Percentiles rank a stretch among this genome's conserved stretches.
phyloP scores from a whole-genome alignment of 2,888 invertebrate species.

The Tenthredo notha region DNA sequence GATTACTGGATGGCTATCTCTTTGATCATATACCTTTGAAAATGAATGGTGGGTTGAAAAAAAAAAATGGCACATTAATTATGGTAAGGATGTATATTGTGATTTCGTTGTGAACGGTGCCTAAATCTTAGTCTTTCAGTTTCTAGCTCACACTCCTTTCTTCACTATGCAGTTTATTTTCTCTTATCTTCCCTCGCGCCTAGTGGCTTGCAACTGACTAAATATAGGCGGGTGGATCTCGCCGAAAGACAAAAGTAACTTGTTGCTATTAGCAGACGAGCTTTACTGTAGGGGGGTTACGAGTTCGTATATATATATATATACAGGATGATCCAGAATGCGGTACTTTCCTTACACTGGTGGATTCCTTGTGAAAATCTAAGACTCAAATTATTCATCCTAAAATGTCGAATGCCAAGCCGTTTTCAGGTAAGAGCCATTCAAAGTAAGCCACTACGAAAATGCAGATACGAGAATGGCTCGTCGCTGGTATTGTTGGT shows the following conservation, averaged over 20 bases:
- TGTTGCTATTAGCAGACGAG: slow-evolving; percentile 62
- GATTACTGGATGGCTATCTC: background rate
- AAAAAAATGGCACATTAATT: background rate
- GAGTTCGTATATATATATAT: background rate
- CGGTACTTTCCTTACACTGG: too few relatives aligned
- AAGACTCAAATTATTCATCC: too few relatives aligned
- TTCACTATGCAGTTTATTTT: slow-evolving; percentile 51
- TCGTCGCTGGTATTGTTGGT: too few relatives aligned
- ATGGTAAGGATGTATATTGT: background rate
- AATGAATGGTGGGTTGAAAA: background rate
- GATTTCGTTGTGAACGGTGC: background rate
- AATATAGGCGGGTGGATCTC: slow-evolving; percentile 57
- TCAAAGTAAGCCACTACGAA: too few relatives aligned
- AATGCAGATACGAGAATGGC: too few relatives aligned
- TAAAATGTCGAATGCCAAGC: too few relatives aligned
- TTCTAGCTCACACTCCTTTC: slow-evolving; percentile 28
- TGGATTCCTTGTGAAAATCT: too few relatives aligned
- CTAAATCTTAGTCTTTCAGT: slow-evolving; percentile 19
- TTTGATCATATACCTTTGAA: background rate
- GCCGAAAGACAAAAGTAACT: slow-evolving; percentile 69
- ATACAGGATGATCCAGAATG: too few relatives aligned
- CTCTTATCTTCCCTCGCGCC: slow-evolving; percentile 50
- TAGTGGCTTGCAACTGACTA: slow-evolving; percentile 55
- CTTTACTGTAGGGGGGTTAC: background rate
- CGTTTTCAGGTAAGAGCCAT: too few relatives aligned